Base-by-base conservation (phyloP, 2,888 invertebrate genomes). In the Didymodactylos carnosus region DNA sequence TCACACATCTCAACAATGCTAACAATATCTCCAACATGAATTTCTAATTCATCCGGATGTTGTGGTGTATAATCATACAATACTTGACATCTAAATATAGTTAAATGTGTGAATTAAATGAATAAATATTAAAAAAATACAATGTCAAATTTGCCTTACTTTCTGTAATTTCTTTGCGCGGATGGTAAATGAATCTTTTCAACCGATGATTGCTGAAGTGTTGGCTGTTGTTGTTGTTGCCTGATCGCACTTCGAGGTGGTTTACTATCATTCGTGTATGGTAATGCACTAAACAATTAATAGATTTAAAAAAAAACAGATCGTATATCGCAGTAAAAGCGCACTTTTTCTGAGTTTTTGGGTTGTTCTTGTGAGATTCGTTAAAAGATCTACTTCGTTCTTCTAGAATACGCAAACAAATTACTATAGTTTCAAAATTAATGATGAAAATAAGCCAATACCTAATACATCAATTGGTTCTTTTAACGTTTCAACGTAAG, bases 1-100 rank as follows among this genome's bases (percentile, higher is more conserved):
- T 97, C 95, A 84, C 97, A 98, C 83, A 93, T 93, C 86, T 97
- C 97, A 85, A 95, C 87, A 76, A 98, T 95, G 83, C 90, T 92
- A 40, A 95, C 91, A 70, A 83, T 81, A 84, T 98, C 97, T 62
- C 93, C 92, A 83, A 94, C 94, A 76, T 88, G 86, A 77, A 98
- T 86, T 81, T 95, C 94, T 78, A 98, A 84, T 84, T 98, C 97
- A 83, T 98, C 97, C 73, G 92, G 91, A 84, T 97, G 95, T 84
- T 92, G 92, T 16, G 97, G 97, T 75, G 89, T 88, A 85, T 98
- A 98, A 83, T 92, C 91, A 87, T 94, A 97, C 82, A 95, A 86
- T 10, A 94, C 94, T 79, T 92, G 90, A 84, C 92, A 97, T 80
- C 95, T 95, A 86, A 6, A 80, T 77, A 41, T 41, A 39, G 29